Evolutionary conservation across 2,797 vertebrate genomes (phyloP).

Genomic region (Chrosomus eos): DNA sequence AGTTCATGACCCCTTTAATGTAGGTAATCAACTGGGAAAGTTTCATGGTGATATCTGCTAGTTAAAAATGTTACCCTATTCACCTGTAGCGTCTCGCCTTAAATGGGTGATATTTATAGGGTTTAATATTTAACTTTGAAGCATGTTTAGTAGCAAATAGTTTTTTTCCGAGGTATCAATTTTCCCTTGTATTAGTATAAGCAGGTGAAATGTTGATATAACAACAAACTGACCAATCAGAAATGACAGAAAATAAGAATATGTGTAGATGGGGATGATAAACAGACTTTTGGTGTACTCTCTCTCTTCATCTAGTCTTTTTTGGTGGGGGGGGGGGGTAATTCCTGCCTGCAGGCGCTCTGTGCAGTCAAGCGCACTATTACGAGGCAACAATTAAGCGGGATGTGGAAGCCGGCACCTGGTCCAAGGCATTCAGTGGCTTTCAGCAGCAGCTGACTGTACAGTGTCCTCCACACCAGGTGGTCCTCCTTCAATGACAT

Average conservation of each 20-base stretch:
- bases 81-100: too few relatives aligned
- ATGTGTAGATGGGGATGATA: constrained; percentile 65
- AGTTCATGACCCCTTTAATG: too few relatives aligned
- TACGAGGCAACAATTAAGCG: constrained; percentile 88
- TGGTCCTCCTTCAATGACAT: constrained; percentile 92
- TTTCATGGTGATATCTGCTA: too few relatives aligned
- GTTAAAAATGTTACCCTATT: too few relatives aligned
- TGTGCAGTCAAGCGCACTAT: constrained; percentile 89
- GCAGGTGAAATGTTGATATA: not conserved
- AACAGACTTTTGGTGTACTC: constrained; percentile 79
- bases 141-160: not conserved
- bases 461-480: constrained; percentile 87
- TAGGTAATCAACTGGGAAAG: too few relatives aligned
- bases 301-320: constrained; percentile 55
- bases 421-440: constrained; percentile 83
- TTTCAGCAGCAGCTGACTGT: constrained; percentile 90
- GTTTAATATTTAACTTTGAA: not conserved
- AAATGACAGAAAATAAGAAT: constrained; percentile 41
- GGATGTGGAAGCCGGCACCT: constrained; percentile 86
- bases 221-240: constrained; percentile 17
- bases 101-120: not conserved
- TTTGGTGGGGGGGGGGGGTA: constrained; percentile 31
- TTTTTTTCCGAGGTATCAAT: not conserved
- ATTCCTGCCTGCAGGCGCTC: constrained; percentile 85
- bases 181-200: not conserved